These are phyloP conservation scores for Lepus americanus DNA, from an alignment of 2,113 vertebrate species.

Conservation along the genomic window DNA sequence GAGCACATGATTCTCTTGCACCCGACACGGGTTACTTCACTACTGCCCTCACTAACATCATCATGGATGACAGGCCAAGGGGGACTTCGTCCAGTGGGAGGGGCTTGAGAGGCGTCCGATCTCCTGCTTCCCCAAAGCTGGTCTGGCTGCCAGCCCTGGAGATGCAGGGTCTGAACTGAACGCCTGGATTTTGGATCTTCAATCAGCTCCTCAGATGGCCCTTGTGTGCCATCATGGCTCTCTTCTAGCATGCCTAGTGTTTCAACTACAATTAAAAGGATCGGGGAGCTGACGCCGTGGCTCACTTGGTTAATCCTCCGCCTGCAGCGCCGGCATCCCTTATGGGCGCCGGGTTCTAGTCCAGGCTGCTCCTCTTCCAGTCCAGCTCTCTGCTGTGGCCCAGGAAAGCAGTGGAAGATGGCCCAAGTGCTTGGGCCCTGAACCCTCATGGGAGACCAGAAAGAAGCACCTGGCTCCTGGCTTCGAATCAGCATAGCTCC, in stretches of 20 bases:
- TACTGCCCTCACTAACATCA: neutral
- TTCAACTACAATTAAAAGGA: neutral
- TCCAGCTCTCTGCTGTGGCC: too few relatives aligned
- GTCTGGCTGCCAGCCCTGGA: neutral
- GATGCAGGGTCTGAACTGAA: neutral
- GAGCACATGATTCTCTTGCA: neutral
- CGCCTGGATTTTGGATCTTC: neutral
- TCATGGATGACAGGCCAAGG: neutral
- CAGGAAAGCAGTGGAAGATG: too few relatives aligned
- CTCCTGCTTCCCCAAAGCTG: neutral
- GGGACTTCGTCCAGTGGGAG: neutral
- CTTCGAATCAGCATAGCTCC: too few relatives aligned
- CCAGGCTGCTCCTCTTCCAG: too few relatives aligned
- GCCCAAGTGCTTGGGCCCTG: too few relatives aligned
- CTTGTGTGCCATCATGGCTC: neutral
- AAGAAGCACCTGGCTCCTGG: too few relatives aligned
- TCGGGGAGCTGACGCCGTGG: too few relatives aligned
- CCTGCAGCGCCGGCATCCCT: too few relatives aligned
- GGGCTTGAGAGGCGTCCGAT: neutral
- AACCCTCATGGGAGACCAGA: too few relatives aligned
- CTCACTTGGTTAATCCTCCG: too few relatives aligned
- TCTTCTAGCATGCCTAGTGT: neutral
- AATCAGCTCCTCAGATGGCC: neutral
- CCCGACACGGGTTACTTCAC: neutral
- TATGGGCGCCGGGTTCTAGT: too few relatives aligned